Evolutionary conservation across 2,888 invertebrate species (phyloP).

Genomic region (Orthosia incerta): DNA sequence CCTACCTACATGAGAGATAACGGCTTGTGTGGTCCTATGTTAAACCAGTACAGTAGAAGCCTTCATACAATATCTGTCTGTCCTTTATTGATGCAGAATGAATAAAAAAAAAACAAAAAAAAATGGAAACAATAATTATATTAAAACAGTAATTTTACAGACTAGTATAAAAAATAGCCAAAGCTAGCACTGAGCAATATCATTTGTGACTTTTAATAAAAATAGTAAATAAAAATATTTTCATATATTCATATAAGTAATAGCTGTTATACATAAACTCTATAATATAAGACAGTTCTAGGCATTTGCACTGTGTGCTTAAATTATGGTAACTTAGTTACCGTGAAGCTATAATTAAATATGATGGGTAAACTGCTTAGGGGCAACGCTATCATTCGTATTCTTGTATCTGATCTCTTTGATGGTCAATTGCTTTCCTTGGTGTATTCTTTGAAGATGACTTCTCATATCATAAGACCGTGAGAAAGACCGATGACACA

Average conservation of each 20-base stretch:
- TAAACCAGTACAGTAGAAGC: not conserved
- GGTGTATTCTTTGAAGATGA: constrained; percentile 91
- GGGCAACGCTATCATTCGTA: constrained; percentile 81
- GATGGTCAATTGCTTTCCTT: constrained; percentile 89
- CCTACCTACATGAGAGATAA: no score
- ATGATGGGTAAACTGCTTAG: constrained; percentile 86
- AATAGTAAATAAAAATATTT: constrained; percentile 68
- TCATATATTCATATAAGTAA: constrained; percentile 60
- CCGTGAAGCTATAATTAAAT: constrained; percentile 76
- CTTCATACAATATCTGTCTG: not conserved
- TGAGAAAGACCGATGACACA: constrained; percentile 92
- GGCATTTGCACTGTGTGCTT: constrained; percentile 78
- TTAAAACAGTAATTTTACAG: constrained; percentile 84
- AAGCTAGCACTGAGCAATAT: constrained; percentile 88
- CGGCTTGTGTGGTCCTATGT: no score
- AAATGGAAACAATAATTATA: constrained; percentile 84
- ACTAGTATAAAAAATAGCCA: constrained; percentile 91
- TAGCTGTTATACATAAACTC: constrained; percentile 54
- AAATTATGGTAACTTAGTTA: constrained; percentile 69
- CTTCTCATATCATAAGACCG: constrained; percentile 92
- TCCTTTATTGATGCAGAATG: not conserved
- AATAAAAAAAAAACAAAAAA: constrained; percentile 63
- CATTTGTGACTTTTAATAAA: constrained; percentile 83
- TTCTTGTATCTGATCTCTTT: constrained; percentile 89
- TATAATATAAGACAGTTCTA: constrained; percentile 62